phyloP scores from a whole-genome alignment of 2,888 invertebrate species.

The Clistopyga incitator region DNA sequence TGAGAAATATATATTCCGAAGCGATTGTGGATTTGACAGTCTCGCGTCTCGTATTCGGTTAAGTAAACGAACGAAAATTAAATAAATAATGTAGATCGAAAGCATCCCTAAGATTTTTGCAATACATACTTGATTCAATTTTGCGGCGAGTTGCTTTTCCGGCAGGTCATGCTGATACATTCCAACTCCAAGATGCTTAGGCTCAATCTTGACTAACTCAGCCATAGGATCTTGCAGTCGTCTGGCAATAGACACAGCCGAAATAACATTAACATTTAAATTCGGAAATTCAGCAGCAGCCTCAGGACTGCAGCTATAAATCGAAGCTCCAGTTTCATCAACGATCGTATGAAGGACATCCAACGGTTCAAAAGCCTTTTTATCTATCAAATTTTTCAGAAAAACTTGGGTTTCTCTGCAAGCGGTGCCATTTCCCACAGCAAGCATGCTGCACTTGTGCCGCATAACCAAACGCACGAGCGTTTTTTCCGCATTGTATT shows the following conservation, averaged over 20 bases:
- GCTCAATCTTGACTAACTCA: conserved; percentile 97
- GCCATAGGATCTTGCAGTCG: conserved; percentile 95
- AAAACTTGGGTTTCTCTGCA: conserved; percentile 94
- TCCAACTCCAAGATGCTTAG: conserved; percentile 96
- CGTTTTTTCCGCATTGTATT: conserved; percentile 84
- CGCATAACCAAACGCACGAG: conserved; percentile 86
- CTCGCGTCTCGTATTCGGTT: too few relatives aligned
- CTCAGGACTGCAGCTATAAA: conserved; percentile 94
- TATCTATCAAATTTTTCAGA: conserved; percentile 87
- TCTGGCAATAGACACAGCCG: conserved; percentile 92
- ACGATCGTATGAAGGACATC: conserved; percentile 92
- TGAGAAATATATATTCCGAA: too few relatives aligned
- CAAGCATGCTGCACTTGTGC: conserved; percentile 91
- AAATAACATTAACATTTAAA: conserved; percentile 92
- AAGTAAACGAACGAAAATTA: too few relatives aligned
- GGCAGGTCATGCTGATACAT: conserved; percentile 97
- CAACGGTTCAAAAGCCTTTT: conserved; percentile 86
- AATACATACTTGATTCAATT: conserved; percentile 88
- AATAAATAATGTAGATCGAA: not conserved
- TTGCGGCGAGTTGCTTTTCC: conserved; percentile 89
- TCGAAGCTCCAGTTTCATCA: conserved; percentile 95
- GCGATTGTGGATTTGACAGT: too few relatives aligned
- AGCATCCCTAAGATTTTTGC: not conserved
- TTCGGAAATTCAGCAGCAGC: conserved; percentile 93
- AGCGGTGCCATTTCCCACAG: conserved; percentile 96